Evolutionary conservation across 2,888 invertebrate genomes (phyloP).

Genomic region (Allygus modestus): DNA sequence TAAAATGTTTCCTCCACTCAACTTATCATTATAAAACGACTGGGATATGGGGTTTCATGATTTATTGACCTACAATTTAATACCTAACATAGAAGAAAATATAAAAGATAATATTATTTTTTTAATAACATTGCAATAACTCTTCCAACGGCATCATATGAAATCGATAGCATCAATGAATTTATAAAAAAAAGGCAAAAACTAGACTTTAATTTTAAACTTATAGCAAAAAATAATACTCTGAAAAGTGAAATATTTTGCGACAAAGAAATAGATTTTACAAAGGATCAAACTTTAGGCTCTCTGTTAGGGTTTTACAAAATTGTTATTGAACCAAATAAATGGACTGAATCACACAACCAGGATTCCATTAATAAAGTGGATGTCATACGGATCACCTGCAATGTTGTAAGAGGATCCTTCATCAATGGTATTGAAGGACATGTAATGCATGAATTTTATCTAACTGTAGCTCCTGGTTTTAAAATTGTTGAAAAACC

Average conservation of each 20-base stretch:
- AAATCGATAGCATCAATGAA: conserved; percentile 24
- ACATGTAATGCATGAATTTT: conserved; percentile 39
- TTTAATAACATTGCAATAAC: background rate
- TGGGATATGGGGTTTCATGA: conserved; percentile 48
- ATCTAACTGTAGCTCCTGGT: background rate
- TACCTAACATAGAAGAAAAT: conserved; percentile 37
- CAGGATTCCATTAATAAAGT: conserved; percentile 8
- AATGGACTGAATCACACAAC: background rate
- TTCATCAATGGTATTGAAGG: conserved; percentile 33
- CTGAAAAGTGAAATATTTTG: conserved; percentile 12
- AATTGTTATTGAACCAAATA: background rate
- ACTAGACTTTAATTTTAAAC: background rate
- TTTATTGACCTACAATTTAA: conserved; percentile 37
- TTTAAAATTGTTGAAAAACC: conserved; percentile 42
- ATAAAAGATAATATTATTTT: conserved; percentile 27
- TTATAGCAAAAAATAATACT: conserved; percentile 11
- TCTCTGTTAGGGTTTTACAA: background rate
- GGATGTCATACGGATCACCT: background rate
- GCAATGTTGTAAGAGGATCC: conserved; percentile 30
- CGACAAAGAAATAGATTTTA: background rate
- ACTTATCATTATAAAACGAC: background rate
- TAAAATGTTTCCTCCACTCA: conserved; percentile 21
- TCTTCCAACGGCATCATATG: conserved; percentile 27
- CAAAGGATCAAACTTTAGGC: background rate
- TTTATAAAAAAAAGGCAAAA: background rate